phyloP scores from a whole-genome alignment of 2,113 vertebrate genomes.

The Sinocyclocheilus anshuiensis region DNA sequence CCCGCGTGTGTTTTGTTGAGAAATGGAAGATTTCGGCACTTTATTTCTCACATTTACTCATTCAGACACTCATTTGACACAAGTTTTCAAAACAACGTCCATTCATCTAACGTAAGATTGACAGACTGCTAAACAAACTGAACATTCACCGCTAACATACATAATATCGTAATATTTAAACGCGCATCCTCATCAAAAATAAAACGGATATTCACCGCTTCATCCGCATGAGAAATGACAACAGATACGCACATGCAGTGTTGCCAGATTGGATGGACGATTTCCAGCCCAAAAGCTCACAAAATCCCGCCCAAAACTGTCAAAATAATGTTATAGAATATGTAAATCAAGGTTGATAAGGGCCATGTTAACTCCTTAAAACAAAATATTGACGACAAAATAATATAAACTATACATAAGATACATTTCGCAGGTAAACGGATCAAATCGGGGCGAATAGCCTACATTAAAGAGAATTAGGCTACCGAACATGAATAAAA shows the following conservation, averaged over 20 bases:
- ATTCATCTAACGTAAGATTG: background rate
- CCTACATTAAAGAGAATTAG: no score
- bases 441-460: no score
- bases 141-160: background rate
- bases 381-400: no score
- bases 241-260: slow-evolving; percentile 23
- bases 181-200: background rate
- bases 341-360: no score
- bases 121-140: background rate
- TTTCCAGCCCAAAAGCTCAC: no score
- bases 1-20: background rate
- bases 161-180: background rate
- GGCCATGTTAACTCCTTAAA: no score
- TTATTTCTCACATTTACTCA: slow-evolving; percentile 1
- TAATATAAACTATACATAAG: no score
- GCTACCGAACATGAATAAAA: no score
- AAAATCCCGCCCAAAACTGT: no score
- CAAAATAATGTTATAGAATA: no score
- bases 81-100: background rate
- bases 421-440: no score
- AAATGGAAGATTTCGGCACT: background rate
- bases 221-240: background rate
- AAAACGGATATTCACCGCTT: background rate
- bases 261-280: no score
- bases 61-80: background rate